Base-by-base conservation (phyloP, 2,888 invertebrate genomes). In the Petrolisthes cinctipes region DNA sequence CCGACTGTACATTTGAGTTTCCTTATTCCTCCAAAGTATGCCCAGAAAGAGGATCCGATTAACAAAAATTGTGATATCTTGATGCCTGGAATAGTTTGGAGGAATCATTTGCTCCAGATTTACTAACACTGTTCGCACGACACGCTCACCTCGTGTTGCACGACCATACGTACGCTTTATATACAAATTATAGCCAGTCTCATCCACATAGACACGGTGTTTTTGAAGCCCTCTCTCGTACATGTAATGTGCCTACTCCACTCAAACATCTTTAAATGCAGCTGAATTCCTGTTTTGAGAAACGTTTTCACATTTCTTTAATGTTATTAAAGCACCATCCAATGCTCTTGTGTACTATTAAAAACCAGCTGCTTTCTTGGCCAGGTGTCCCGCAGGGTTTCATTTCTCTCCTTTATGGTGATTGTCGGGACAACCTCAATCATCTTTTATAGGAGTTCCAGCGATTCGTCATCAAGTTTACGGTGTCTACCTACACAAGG, bases 401-500 rank as follows among this genome's bases (percentile, higher is more conserved):
- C 20, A n/a, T 73, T 73, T 1, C 11, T 2, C 4, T 73, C 4
- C 73, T 73, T 73, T n/a, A 73, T 11, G 73, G 73, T 73, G 73
- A 73, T 73, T 73, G 73, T 73, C 73, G 23, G 73, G 73, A 73
- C 3, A 17, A 17, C 61, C 61, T 61, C 61, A 61, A 4, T 61
- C 61, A 61, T 2, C 61, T 2, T 61, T 61, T 17, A 2, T 20
- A 73, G 73, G 73, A 73, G 4, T 11, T 73, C 4, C 73, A 73
- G 23, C 17, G 73, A 73, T 73, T 73, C 73, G 20, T 23, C 73
- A 73, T 73, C 73, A 73, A 73, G 14, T n/a, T 73, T 73, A n/a
- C n/a, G 73, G 14, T 73, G 7, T 73, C 73, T 23, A n/a, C 73
- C 14, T 73, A 20, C 66, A 66, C 17, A 17, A 17, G 66, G 66